A percentile compares a stretch with the other conserved stretches of the same genome.
Evolutionary conservation across 1,140 invertebrate genomes (phyloP).

Genomic region (Neodiprion fabricii): DNA sequence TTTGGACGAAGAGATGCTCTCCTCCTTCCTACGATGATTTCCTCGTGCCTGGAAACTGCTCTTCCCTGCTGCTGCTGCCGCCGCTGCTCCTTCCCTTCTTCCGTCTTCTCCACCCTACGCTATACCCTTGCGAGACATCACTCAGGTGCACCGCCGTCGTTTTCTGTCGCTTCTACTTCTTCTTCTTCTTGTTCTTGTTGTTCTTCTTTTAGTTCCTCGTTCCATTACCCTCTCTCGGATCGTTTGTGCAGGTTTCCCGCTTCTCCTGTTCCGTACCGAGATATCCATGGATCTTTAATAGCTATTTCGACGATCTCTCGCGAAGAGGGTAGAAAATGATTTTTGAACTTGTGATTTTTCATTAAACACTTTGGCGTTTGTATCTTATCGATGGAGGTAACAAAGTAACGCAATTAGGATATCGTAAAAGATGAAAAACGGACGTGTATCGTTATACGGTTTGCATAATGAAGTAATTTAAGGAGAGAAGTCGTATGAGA

Average conservation of each 20-base stretch:
- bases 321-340: not conserved
- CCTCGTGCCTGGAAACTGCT: not conserved
- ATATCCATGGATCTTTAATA: constrained; percentile 32
- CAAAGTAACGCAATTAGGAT: no score
- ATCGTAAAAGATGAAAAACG: no score
- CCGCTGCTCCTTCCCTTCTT: not conserved
- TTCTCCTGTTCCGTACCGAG: constrained; percentile 29
- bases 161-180: constrained; percentile 11
- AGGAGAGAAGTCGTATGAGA: no score
- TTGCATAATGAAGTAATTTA: no score
- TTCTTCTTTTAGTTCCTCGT: constrained; percentile 31
- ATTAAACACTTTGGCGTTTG: no score
- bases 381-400: no score
- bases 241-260: not conserved
- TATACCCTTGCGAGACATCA: not conserved
- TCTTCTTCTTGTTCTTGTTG: constrained; percentile 16
- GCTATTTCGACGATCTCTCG: constrained; percentile 17
- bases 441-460: no score
- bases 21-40: no score
- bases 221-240: constrained; percentile 29
- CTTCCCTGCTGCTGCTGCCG: not conserved
- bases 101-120: not conserved
- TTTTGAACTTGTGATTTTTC: not conserved
- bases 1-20: no score
- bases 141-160: not conserved